These are phyloP conservation scores for Hiodon tergisus DNA, from an alignment of 2,113 vertebrate species.

Conservation along the genomic window DNA sequence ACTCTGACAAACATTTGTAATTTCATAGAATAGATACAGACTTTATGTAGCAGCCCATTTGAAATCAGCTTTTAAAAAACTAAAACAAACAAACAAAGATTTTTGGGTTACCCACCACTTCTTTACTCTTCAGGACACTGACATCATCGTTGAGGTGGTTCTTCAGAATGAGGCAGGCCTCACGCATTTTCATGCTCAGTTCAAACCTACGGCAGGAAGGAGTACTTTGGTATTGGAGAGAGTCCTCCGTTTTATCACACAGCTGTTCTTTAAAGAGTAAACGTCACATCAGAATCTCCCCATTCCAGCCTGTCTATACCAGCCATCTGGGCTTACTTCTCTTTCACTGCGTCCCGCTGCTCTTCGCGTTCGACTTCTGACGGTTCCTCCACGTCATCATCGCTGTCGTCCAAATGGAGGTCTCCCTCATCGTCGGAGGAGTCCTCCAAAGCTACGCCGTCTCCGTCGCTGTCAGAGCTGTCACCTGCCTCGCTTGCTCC, in stretches of 20 bases:
- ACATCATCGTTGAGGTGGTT: slow-evolving; percentile 72
- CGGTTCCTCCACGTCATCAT: slow-evolving; percentile 42
- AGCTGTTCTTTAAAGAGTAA: no score
- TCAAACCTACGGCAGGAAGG: slow-evolving; percentile 68
- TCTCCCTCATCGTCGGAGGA: slow-evolving; percentile 73
- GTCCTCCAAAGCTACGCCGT: slow-evolving; percentile 59
- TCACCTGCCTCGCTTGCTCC: slow-evolving; percentile 59
- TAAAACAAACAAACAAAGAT: slow-evolving; percentile 10
- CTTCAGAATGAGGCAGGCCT: slow-evolving; percentile 80
- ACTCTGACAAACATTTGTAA: no score
- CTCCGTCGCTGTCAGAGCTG: slow-evolving; percentile 66
- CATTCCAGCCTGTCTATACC: not conserved
- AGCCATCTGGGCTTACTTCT: slow-evolving; percentile 65
- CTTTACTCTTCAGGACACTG: slow-evolving; percentile 66
- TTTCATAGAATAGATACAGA: no score
- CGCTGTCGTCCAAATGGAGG: slow-evolving; percentile 51
- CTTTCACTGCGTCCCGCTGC: slow-evolving; percentile 58
- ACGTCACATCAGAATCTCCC: no score
- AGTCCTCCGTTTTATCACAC: not conserved
- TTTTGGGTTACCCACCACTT: slow-evolving; percentile 69
- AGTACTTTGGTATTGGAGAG: not conserved
- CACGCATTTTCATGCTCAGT: slow-evolving; percentile 82
- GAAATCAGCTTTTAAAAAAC: not conserved
- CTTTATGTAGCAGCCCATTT: not conserved
- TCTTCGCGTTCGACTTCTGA: not conserved